These are phyloP conservation scores for Gonioctena quinquepunctata DNA, from an alignment of 1,140 invertebrate genomes.

Conservation along the genomic window DNA sequence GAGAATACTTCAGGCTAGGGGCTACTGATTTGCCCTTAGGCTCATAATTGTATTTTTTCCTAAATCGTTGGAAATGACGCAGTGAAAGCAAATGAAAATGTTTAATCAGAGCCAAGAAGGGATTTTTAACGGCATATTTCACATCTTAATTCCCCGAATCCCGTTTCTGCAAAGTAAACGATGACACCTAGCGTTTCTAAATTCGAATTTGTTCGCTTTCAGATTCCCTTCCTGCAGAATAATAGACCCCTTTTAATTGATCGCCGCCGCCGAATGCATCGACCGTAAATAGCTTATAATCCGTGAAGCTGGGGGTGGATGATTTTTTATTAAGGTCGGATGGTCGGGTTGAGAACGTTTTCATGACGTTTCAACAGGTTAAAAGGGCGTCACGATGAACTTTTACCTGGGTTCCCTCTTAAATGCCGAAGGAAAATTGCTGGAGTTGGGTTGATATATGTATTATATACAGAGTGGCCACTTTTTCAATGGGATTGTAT, in stretches of 20 bases:
- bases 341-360: neutral
- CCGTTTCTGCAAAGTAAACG: neutral
- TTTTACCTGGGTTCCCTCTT: too few relatives aligned
- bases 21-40: too few relatives aligned
- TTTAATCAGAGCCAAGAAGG: neutral
- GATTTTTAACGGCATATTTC: neutral
- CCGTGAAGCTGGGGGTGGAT: neutral
- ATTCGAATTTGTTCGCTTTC: neutral
- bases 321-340: neutral
- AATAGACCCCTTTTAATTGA: neutral
- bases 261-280: neutral
- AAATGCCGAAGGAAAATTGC: too few relatives aligned
- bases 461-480: too few relatives aligned
- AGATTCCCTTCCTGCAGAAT: neutral
- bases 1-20: too few relatives aligned
- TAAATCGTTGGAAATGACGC: too few relatives aligned
- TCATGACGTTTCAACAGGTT: neutral
- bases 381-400: neutral
- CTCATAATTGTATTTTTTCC: too few relatives aligned
- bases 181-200: neutral
- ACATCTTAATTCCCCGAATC: neutral
- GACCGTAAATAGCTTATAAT: neutral
- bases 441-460: too few relatives aligned
- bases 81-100: too few relatives aligned
- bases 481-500: too few relatives aligned